A percentile compares a stretch with the other conserved stretches of the same genome.
phyloP scores from a whole-genome alignment of 2,797 vertebrate genomes.

The Myripristis jacobus region DNA sequence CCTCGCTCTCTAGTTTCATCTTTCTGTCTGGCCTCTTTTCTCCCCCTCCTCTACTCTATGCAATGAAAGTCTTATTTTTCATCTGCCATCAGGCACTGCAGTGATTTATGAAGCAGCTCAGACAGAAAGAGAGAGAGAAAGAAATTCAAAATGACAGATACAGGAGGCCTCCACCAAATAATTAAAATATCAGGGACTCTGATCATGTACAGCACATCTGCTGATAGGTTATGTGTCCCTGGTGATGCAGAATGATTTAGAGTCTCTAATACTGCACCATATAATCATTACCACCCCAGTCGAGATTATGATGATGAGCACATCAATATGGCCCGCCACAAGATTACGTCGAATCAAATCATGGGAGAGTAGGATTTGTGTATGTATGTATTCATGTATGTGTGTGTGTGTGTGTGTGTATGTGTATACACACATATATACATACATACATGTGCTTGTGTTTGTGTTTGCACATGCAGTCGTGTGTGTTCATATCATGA shows the following conservation, averaged over 20 bases:
- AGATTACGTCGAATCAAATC: constrained; percentile 52
- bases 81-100: constrained; percentile 32
- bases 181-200: not conserved
- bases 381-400: not conserved
- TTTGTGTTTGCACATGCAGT: not conserved
- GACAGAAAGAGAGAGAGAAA: not conserved
- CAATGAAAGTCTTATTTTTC: constrained; percentile 28
- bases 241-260: constrained; percentile 5
- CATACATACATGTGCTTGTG: too few species aligned
- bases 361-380: constrained; percentile 48
- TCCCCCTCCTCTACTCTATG: not conserved
- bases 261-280: constrained; percentile 12
- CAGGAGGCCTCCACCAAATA: not conserved
- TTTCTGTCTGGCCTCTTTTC: constrained; percentile 28
- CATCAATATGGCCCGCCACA: not conserved
- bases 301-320: constrained; percentile 30
- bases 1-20: not conserved
- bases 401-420: constrained; percentile 42
- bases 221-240: constrained; percentile 1
- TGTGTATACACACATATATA: too few species aligned
- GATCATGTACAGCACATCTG: not conserved
- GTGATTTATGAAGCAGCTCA: constrained; percentile 40
- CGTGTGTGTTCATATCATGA: constrained; percentile 36
- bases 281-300: constrained; percentile 21
- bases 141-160: constrained; percentile 21